Base-by-base conservation (phyloP, 1,140 invertebrate genomes). In the Diachasmimorpha longicaudata region DNA sequence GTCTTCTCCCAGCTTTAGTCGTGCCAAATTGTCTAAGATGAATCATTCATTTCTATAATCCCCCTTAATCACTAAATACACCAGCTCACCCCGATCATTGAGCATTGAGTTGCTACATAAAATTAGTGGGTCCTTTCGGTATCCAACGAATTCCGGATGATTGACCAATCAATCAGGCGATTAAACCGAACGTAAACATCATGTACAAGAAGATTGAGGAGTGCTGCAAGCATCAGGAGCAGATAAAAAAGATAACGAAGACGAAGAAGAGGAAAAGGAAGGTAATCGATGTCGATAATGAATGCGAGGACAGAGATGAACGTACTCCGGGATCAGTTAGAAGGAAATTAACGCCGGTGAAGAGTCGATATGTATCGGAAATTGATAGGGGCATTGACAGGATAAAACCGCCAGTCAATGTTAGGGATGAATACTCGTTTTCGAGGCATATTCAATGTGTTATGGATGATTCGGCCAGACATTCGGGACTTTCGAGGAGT, bases 341-440 rank as follows among this genome's bases (percentile, higher is more conserved):
- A 74, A 71, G 36, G 76, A 69, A 11, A 74, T 46, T 21, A 73
- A 79, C n/a, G 69, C 14, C 69, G 6, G 16, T 23, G 25, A 71
- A 42, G 73, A 25, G 73, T 73, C 19, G 78, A 73, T 16, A 66
- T 25, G 36, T 73, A 69, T 39, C 72, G 4, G 70, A 77, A 1
- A 58, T 75, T 16, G 67, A 70, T 39, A 70, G 25, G 16, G 46
- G 81, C 71, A 68, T 84, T 1, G 46, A 75, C 0, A 79, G 75
- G 69, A 83, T 86, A 13, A 71, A 83, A 48, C 85, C 85, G 9
- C 74, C 81, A 0, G 44, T 85, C 11, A 16, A 72, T 0, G 81
- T 79, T 11, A 76, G 83, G 63, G 78, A 81, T 46, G 79, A 81
- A 70, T 80, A 75, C 52, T 25, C 75, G 0, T 75, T 77, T 55